These are phyloP conservation scores for Xanthorhoe spadicearia DNA, from an alignment of 2,888 invertebrate genomes.

Conservation along the genomic window DNA sequence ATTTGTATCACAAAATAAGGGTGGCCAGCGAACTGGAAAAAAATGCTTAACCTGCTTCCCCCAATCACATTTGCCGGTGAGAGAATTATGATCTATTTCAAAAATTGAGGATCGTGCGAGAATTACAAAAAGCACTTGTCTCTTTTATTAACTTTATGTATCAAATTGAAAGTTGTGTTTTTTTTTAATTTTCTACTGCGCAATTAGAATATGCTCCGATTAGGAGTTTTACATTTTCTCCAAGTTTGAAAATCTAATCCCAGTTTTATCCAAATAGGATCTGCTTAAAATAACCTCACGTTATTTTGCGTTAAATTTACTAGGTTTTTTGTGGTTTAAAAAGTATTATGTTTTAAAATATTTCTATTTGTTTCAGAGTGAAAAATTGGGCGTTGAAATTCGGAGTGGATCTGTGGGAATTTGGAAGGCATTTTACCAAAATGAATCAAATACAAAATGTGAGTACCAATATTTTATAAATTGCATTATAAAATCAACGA, in stretches of 20 bases:
- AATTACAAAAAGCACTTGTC: slow-evolving; percentile 8
- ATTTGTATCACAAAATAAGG: slow-evolving; percentile 64
- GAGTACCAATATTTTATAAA: slow-evolving; percentile 70
- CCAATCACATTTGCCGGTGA: slow-evolving; percentile 70
- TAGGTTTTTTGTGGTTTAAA: neutral
- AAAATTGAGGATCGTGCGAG: slow-evolving; percentile 40
- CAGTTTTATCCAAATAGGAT: too few species aligned
- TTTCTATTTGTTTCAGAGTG: slow-evolving; percentile 88
- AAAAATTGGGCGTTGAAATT: slow-evolving; percentile 96
- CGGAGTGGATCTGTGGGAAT: slow-evolving; percentile 95
- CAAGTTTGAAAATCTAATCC: too few species aligned
- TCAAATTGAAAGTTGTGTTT: too few species aligned
- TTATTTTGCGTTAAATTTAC: neutral
- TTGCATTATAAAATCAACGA: too few species aligned
- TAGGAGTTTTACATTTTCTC: too few species aligned
- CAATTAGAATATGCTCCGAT: too few species aligned
- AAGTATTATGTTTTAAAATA: slow-evolving; percentile 2
- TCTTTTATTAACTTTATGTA: slow-evolving; percentile 1
- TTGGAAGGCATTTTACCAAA: slow-evolving; percentile 93
- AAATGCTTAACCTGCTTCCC: slow-evolving; percentile 68
- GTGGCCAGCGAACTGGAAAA: slow-evolving; percentile 70
- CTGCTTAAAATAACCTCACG: too few species aligned
- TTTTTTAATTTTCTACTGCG: too few species aligned
- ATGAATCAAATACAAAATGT: slow-evolving; percentile 95
- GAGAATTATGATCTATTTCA: slow-evolving; percentile 67